Base-by-base conservation (phyloP, 2,797 vertebrate species). In the Amniataba percoides region DNA sequence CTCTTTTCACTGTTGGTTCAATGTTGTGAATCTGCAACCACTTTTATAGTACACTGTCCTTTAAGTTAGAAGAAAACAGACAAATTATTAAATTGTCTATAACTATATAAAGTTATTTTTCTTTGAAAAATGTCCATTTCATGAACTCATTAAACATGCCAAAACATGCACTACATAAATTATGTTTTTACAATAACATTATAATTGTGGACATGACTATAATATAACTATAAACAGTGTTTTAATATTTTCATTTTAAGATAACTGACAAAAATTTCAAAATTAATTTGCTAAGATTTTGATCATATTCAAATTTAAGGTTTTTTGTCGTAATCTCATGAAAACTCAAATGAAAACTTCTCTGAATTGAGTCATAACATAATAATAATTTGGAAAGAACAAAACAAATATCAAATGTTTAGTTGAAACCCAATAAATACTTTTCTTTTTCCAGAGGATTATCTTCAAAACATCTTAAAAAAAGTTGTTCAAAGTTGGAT, bases 381-480 rank as follows among this genome's bases (percentile, higher is more conserved):
- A 57, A 66, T 61, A 55, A 53, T n/a, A 48, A 71, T 36, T 39
- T 5, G 34, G 8, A 36, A 36, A 36, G 34, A 2, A 31, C 52
- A 78, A 39, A 78, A 25, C 14, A 48, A 49, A 55, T 10, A 36
- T 45, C 2, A 66, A 75, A 76, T 80, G 53, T 69, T 76, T 72
- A 57, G 11, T 21, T 49, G 53, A 75, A 79, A 40, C 11, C 31
- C 19, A 64, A 58, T 55, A 31, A 73, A 55, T 52, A n/a, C 10
- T 49, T 75, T 67, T 70, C 10, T 60, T 48, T 60, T 52, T 18
- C 40, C 19, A 43, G 34, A 27, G 71, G 62, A 86, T 81, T 83
- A 81, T 71, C 77, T 79, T 72, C 67, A 76, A 82, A 87, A 85
- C 75, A 84, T 80, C 69, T 79, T 3, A 31, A 53, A 80, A 43